Conservation (phyloP, 2,113 vertebrate genomes). For the Hoplias malabaricus region DNA sequence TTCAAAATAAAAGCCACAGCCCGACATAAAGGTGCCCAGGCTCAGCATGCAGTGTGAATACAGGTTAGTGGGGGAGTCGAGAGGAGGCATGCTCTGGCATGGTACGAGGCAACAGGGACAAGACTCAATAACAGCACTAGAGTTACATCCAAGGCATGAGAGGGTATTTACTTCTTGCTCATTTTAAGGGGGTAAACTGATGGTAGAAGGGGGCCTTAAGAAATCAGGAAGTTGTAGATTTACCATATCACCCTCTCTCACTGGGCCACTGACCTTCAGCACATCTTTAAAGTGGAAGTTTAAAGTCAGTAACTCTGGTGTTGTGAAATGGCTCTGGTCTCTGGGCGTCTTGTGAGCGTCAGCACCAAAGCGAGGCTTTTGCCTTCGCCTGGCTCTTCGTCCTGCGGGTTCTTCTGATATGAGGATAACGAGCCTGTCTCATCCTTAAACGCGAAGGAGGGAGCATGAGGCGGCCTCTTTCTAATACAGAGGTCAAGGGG, state of each 20-base stretch:
- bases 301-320: not conserved
- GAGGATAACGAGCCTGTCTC: conserved; percentile 28
- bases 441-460: conserved; percentile 33
- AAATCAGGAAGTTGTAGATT: no score
- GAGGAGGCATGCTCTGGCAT: no score
- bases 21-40: no score
- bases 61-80: no score
- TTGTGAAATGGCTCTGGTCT: conserved; percentile 18
- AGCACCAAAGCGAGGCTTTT: conserved; percentile 28
- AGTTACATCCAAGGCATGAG: no score
- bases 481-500: conserved; percentile 12
- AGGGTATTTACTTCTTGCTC: no score
- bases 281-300: not conserved
- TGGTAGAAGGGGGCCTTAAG: no score
- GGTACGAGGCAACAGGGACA: no score
- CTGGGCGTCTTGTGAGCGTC: not conserved
- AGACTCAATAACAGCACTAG: no score
- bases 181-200: no score
- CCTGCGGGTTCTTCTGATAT: not conserved
- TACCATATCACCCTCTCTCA: not conserved
- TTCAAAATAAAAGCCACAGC: no score
- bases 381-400: conserved; percentile 11
- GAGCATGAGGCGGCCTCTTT: not conserved
- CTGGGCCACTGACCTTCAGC: not conserved
- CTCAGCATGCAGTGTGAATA: no score